A percentile compares a stretch with the other conserved stretches of the same genome.
Conservation (phyloP, 2,113 vertebrate species). For the Etia nguti region DNA sequence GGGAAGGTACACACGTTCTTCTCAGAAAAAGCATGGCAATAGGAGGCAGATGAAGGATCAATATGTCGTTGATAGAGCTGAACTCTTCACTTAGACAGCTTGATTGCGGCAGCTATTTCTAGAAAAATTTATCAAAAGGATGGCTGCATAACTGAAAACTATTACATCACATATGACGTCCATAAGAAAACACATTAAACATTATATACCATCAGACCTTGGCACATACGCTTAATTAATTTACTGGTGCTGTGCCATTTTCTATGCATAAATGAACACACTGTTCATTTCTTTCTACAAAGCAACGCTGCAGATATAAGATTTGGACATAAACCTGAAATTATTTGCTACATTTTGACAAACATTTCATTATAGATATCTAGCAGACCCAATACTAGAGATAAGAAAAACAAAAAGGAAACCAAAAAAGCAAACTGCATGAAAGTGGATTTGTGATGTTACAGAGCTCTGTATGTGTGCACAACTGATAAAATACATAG, state of each 20-base stretch:
- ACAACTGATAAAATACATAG: neutral
- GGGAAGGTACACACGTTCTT: neutral
- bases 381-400: too few species aligned
- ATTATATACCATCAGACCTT: neutral
- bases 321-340: neutral
- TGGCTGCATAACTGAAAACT: neutral
- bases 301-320: neutral
- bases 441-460: neutral
- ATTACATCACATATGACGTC: neutral
- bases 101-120: neutral
- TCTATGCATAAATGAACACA: neutral
- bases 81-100: neutral
- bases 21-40: neutral
- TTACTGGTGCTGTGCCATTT: neutral
- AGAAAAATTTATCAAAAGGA: neutral
- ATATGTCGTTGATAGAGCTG: neutral
- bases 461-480: neutral
- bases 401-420: neutral
- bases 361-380: neutral
- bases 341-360: neutral
- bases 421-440: neutral
- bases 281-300: neutral
- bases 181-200: neutral
- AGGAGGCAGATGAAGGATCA: neutral
- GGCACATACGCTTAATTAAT: neutral